Evolutionary conservation across 2,113 vertebrate genomes (phyloP).

Genomic region (Apteryx owenii): DNA sequence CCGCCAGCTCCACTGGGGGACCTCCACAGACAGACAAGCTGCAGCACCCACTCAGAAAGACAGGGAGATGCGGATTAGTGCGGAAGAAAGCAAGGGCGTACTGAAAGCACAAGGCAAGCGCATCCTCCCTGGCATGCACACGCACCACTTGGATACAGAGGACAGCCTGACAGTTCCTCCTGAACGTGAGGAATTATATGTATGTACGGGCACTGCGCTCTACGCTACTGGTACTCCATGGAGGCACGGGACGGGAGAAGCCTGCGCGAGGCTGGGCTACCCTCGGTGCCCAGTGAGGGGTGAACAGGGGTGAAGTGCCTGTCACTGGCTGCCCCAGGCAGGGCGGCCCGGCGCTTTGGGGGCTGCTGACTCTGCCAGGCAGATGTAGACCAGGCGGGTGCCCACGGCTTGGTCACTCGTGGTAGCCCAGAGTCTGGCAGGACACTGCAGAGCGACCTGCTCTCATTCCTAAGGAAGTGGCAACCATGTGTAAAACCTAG

Average conservation of each 20-base stretch:
- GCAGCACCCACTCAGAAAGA: conserved; percentile 44
- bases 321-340: background rate
- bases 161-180: background rate
- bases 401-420: background rate
- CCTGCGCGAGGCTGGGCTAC: background rate
- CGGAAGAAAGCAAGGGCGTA: background rate
- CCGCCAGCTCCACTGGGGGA: background rate
- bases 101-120: background rate
- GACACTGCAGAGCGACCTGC: background rate
- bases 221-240: background rate
- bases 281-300: background rate
- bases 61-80: conserved; percentile 38
- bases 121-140: background rate
- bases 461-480: background rate
- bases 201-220: background rate
- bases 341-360: background rate
- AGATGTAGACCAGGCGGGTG: accelerated
- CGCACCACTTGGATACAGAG: background rate
- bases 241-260: background rate
- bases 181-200: background rate
- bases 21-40: background rate
- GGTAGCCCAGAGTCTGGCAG: background rate
- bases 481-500: background rate
- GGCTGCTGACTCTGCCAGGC: background rate
- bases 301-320: background rate